phyloP scores from a whole-genome alignment of 1,140 invertebrate genomes.

The Dufourea novaeangliae region DNA sequence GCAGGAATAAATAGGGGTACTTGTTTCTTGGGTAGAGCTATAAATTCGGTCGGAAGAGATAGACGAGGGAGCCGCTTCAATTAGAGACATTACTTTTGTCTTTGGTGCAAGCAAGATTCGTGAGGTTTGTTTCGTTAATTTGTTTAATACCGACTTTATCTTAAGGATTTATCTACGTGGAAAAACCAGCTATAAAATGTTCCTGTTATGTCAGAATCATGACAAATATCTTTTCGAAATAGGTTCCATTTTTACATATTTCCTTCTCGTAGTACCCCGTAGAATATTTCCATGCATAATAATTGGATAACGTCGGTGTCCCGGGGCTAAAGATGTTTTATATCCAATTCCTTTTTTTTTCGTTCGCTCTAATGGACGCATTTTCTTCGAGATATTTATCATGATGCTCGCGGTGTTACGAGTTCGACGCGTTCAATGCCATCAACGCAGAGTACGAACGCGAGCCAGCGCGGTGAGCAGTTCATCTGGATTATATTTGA shows the following conservation, averaged over 20 bases:
- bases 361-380: background rate
- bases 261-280: too few species aligned
- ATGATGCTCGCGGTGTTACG: conserved; percentile 41
- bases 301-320: background rate
- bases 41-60: conserved; percentile 2
- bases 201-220: background rate
- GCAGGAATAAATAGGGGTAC: conserved; percentile 18
- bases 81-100: background rate
- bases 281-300: background rate
- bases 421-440: conserved; percentile 34
- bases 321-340: background rate
- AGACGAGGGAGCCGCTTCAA: background rate
- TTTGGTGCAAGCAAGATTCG: background rate
- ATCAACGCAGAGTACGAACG: conserved; percentile 16
- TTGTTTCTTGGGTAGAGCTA: conserved; percentile 11
- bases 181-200: background rate
- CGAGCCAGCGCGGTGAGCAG: conserved; percentile 18
- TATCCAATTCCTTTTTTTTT: background rate
- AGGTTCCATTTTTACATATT: background rate
- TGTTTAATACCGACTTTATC: background rate
- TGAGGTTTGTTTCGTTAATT: background rate
- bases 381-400: conserved; percentile 38
- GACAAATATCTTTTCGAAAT: background rate
- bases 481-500: conserved; percentile 59
- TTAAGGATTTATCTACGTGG: background rate